Percentiles rank a stretch among this genome's conserved stretches.
Evolutionary conservation across 2,888 invertebrate genomes (phyloP).

Genomic region (Copidosoma aretas): DNA sequence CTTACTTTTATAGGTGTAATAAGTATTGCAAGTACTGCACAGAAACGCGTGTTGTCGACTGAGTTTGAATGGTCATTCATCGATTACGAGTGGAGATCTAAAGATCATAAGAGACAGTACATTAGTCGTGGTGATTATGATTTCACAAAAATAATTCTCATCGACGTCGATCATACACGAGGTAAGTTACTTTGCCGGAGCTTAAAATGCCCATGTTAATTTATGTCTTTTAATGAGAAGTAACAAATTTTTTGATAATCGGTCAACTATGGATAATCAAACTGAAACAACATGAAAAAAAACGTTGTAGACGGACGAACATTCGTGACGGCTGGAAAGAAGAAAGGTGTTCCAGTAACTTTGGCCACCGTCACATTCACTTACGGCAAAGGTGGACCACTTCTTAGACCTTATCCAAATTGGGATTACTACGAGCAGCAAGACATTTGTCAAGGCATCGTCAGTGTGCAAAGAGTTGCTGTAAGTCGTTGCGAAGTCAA

Average conservation of each 20-base stretch:
- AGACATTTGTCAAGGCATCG: slow-evolving; percentile 66
- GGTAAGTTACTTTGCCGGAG: background rate
- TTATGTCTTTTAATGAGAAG: background rate
- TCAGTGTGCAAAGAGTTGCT: slow-evolving; percentile 75
- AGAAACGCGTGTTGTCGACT: background rate
- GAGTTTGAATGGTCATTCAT: slow-evolving; percentile 16
- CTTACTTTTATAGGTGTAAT: too few relatives aligned
- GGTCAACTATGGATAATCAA: too few relatives aligned
- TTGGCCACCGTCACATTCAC: slow-evolving; percentile 61
- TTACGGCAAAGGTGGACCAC: slow-evolving; percentile 55
- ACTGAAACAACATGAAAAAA: too few relatives aligned
- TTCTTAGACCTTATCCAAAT: slow-evolving; percentile 69
- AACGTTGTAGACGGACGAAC: slow-evolving; percentile 43
- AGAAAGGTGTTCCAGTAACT: slow-evolving; percentile 71
- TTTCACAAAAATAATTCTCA: slow-evolving; percentile 4
- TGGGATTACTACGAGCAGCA: slow-evolving; percentile 70
- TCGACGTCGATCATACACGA: slow-evolving; percentile 13
- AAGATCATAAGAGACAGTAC: background rate
- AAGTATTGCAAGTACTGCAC: too few relatives aligned
- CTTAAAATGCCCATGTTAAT: background rate
- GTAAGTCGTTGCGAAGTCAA: slow-evolving; percentile 66
- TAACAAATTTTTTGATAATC: background rate
- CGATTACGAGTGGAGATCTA: slow-evolving; percentile 11
- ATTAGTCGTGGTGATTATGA: slow-evolving; percentile 1
- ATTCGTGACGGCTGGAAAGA: slow-evolving; percentile 73